These are phyloP conservation scores for Formica aserva DNA, from an alignment of 2,888 invertebrate genomes.

Conservation along the genomic window DNA sequence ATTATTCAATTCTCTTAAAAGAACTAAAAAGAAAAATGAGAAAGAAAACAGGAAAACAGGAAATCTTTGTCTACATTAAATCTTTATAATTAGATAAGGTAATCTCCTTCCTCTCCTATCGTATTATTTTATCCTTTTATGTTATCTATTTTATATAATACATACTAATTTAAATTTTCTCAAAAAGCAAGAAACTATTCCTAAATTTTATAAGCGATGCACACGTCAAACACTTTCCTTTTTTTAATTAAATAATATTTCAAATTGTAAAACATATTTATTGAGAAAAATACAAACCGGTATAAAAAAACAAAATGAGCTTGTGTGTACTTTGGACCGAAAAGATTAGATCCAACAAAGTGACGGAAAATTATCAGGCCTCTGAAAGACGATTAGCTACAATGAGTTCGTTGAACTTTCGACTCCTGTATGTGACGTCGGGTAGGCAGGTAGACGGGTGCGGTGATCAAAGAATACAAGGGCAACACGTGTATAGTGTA, in stretches of 20 bases:
- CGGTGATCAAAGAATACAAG: conserved; percentile 62
- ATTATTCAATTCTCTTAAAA: too few species aligned
- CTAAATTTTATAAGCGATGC: neutral
- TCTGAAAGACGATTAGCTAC: conserved; percentile 43
- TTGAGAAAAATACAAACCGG: neutral
- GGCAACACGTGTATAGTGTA: conserved; percentile 30
- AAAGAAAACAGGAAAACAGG: too few species aligned
- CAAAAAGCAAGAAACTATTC: neutral
- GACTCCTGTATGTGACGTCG: conserved; percentile 66
- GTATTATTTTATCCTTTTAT: neutral
- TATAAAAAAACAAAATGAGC: neutral
- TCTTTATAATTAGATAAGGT: neutral
- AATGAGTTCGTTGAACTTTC: conserved; percentile 72
- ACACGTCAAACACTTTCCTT: neutral
- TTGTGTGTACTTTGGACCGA: neutral
- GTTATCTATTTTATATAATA: too few species aligned
- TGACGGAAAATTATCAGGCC: neutral
- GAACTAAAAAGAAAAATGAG: too few species aligned
- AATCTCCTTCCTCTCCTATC: neutral
- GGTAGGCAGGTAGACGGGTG: conserved; percentile 70
- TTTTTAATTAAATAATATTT: neutral
- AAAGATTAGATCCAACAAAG: neutral
- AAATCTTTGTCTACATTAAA: neutral
- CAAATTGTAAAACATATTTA: neutral
- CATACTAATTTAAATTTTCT: neutral